These are phyloP conservation scores for Euphonia xanthogaster DNA, from an alignment of 2,797 vertebrate genomes.

Conservation along the genomic window DNA sequence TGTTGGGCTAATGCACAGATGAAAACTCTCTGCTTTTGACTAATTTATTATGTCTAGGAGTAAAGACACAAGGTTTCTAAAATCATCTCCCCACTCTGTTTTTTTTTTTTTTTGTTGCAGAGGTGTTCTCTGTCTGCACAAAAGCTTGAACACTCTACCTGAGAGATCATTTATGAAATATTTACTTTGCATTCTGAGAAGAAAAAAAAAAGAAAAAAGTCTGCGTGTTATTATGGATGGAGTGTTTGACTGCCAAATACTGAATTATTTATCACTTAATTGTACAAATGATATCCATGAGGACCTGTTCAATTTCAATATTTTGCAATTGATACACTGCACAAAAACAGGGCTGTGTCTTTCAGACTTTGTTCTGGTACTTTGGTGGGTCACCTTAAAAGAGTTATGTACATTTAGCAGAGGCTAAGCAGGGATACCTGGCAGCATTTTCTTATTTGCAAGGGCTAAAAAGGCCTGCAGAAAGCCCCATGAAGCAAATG, in stretches of 20 bases:
- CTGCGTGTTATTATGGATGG: conserved; percentile 28
- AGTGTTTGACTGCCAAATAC: conserved; percentile 10
- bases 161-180: conserved; percentile 42
- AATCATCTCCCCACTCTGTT: neutral
- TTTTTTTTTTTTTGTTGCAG: neutral
- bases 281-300: conserved; percentile 49
- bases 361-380: neutral
- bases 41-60: neutral
- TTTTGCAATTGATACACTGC: neutral
- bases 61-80: neutral
- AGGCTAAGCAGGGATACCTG: neutral
- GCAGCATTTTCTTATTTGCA: neutral
- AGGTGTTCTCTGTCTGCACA: neutral
- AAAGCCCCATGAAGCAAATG: neutral
- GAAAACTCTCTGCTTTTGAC: neutral
- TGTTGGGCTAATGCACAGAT: neutral
- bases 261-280: conserved; percentile 66
- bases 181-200: neutral
- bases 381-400: neutral
- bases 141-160: neutral
- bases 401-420: neutral
- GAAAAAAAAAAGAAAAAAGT: neutral
- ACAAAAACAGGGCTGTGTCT: neutral
- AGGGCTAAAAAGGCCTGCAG: neutral
- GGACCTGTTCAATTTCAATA: conserved; percentile 32